These are phyloP conservation scores for Protomyctophum bolini DNA, from an alignment of 2,113 vertebrate species.

Conservation along the genomic window DNA sequence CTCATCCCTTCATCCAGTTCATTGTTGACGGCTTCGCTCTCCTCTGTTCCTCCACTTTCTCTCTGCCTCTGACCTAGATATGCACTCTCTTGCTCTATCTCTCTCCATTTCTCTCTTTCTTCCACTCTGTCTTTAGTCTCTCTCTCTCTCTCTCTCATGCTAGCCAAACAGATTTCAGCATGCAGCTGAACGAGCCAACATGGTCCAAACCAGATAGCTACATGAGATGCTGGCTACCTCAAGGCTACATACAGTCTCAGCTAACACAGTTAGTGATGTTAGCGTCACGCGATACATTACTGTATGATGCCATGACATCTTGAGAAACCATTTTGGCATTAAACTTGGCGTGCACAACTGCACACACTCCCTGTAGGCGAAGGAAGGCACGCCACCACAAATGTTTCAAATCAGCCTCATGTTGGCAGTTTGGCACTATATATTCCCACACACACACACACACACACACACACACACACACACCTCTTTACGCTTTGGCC, in stretches of 20 bases:
- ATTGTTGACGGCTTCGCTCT: conserved; percentile 53
- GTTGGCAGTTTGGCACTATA: not conserved
- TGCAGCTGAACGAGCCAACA: conserved; percentile 32
- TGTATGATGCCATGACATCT: no score
- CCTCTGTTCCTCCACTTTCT: conserved; percentile 4
- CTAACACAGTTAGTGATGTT: no score
- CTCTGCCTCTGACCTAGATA: conserved; percentile 67
- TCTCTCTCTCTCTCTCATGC: conserved; percentile 26
- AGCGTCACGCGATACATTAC: no score
- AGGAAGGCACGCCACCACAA: no score
- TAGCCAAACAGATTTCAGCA: conserved; percentile 31
- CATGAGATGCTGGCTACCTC: no score
- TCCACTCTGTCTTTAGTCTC: conserved; percentile 1
- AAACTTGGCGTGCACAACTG: no score
- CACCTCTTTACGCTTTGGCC: no score
- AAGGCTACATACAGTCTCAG: no score
- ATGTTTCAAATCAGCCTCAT: no score
- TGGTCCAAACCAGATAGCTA: conserved; percentile 12
- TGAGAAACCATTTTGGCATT: no score
- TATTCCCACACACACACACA: not conserved
- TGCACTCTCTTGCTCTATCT: conserved; percentile 13
- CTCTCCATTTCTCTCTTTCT: conserved; percentile 29
- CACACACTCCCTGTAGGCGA: no score
- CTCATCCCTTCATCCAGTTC: conserved; percentile 59
- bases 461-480: not conserved